These are phyloP conservation scores for Bradysia coprophila DNA, from an alignment of 1,140 invertebrate species.

Conservation along the genomic window DNA sequence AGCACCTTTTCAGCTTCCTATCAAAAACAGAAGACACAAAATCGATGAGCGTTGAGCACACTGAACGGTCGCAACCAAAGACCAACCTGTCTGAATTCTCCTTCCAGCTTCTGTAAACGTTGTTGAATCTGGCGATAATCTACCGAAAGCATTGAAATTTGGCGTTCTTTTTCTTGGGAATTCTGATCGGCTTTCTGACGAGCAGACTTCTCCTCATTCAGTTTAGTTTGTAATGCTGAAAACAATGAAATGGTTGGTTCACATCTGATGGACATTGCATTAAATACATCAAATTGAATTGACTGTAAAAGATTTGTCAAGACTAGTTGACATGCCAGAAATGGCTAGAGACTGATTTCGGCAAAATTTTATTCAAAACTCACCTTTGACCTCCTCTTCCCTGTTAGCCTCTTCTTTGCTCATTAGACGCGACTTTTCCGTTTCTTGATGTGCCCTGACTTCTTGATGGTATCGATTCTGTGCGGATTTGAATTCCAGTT, in stretches of 20 bases:
- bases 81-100: conserved; percentile 56
- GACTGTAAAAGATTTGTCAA: too few relatives aligned
- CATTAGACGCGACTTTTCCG: conserved; percentile 61
- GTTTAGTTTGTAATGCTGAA: conserved; percentile 70
- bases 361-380: conserved; percentile 8
- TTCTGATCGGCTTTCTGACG: conserved; percentile 66
- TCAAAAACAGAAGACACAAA: not conserved
- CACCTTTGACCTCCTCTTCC: conserved; percentile 79
- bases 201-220: conserved; percentile 74
- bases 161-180: conserved; percentile 79
- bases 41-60: too few relatives aligned
- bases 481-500: conserved; percentile 71
- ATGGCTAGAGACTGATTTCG: too few relatives aligned
- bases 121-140: conserved; percentile 86
- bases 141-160: conserved; percentile 84
- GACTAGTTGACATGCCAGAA: too few relatives aligned
- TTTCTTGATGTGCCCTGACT: conserved; percentile 73
- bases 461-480: conserved; percentile 80
- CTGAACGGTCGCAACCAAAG: too few relatives aligned
- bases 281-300: too few relatives aligned
- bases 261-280: too few relatives aligned
- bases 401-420: conserved; percentile 80
- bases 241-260: conserved; percentile 6
- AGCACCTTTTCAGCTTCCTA: conserved; percentile 73
- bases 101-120: conserved; percentile 73